phyloP scores from a whole-genome alignment of 1,140 invertebrate genomes.

The Ganaspis sp. region DNA sequence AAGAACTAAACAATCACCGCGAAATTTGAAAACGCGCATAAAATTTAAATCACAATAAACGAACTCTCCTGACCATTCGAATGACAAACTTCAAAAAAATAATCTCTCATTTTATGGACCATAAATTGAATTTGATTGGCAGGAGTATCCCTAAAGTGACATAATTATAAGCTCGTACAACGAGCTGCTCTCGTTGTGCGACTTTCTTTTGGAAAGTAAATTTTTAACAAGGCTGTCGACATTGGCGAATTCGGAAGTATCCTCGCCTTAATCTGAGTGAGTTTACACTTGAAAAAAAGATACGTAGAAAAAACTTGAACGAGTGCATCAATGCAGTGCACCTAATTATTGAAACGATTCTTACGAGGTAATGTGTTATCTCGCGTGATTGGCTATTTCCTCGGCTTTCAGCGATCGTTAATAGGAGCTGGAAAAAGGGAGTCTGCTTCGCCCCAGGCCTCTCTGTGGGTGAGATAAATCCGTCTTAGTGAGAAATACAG shows the following conservation, averaged over 20 bases:
- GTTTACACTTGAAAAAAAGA: not conserved
- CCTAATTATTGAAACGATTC: conserved; percentile 6
- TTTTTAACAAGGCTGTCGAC: not conserved
- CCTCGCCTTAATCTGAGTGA: not conserved
- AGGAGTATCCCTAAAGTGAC: not conserved
- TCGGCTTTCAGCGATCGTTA: conserved; percentile 53
- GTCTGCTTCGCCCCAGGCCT: not conserved
- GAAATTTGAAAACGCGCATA: too few relatives aligned
- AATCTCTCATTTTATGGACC: too few relatives aligned
- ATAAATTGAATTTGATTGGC: not conserved
- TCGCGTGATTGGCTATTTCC: conserved; percentile 59
- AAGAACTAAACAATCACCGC: too few relatives aligned
- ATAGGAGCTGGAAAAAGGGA: conserved; percentile 31
- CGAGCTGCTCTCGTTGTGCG: not conserved
- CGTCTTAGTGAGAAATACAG: conserved; percentile 35
- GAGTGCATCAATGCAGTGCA: not conserved
- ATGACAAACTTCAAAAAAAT: too few relatives aligned
- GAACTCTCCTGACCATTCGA: too few relatives aligned
- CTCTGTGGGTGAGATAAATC: conserved; percentile 19
- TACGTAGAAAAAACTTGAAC: too few relatives aligned
- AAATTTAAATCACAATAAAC: too few relatives aligned
- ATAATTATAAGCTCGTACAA: not conserved
- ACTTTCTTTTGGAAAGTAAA: not conserved
- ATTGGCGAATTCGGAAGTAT: not conserved
- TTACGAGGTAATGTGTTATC: conserved; percentile 37